Evolutionary conservation across 1,140 invertebrate species (phyloP), one percentile per base, ranked within the genome.

Genomic region (Drosophila kohkoa): DNA sequence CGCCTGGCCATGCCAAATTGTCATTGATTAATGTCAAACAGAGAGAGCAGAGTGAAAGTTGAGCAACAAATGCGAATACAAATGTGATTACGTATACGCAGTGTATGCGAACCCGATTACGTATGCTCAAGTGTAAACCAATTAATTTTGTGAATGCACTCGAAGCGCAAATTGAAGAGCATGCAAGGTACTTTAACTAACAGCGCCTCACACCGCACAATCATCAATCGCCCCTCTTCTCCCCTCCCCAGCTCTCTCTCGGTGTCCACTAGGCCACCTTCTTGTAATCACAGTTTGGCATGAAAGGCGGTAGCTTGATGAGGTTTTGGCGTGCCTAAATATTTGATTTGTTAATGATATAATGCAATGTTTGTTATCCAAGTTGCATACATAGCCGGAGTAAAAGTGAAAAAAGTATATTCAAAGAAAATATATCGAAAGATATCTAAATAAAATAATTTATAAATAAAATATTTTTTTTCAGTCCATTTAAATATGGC

Each of bases 11-110:
- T 57, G 35, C 58, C 75, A 82, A 82, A 82, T 82, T 82, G 80
- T 82, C 80, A 79, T 82, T 82, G 80, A 82, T 82, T 82, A 82
- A 82, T 82, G 75, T 71, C 75, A 79, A 75, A 58, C 60, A 60
- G 71, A 63, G 52, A 62, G 66, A 20, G 30, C 32, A 57, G 46
- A 25, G 54, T 58, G 51, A 64, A 63, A 70, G 43, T 62, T 45
- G 48, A 25, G 64, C 58, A 64, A 55, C 52, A 11, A 30, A 66
- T 64, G 38, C 52, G 15, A 41, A 20, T 46, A 3, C 41, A 6
- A 13, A 13, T 59, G 54, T 35, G 51, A 52, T 71, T 75, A 38
- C 35, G 20, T 25, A 25, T 10, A 38, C 35, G 30, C 30, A 32
- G 72, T 11, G 55, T 51, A 51, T 41, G 7, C n/a, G 45, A 35